Percentiles rank a stretch among this genome's conserved stretches.
These are phyloP conservation scores for Rhyacophila evoluta DNA, from an alignment of 2,888 invertebrate species.

Conservation along the genomic window DNA sequence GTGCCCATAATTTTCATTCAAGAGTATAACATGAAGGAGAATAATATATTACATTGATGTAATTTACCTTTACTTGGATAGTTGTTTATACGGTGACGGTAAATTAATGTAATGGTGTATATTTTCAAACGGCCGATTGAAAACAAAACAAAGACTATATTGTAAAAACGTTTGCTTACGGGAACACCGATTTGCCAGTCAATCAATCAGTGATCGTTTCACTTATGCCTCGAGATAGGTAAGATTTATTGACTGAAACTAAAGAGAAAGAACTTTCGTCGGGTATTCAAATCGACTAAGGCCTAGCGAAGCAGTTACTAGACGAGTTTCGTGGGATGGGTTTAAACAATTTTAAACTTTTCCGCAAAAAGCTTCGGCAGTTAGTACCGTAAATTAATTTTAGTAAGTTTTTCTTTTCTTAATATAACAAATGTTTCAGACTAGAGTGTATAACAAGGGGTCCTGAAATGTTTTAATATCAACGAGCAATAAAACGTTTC, in stretches of 20 bases:
- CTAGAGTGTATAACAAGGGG: background rate
- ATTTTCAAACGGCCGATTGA: too few species aligned
- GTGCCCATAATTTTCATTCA: too few species aligned
- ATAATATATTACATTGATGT: too few species aligned
- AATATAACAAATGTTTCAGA: background rate
- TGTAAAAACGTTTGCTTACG: background rate
- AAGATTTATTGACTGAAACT: slow-evolving; percentile 13
- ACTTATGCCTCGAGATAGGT: slow-evolving; percentile 12
- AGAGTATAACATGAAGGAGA: too few species aligned
- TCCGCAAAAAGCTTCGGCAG: background rate
- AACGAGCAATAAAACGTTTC: slow-evolving; percentile 22
- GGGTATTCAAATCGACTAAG: background rate
- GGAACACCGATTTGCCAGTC: background rate
- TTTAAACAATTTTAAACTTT: slow-evolving; percentile 6
- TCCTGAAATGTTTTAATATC: slow-evolving; percentile 11
- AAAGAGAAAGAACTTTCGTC: slow-evolving; percentile 2
- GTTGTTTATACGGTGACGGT: too few species aligned
- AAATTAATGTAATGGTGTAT: too few species aligned
- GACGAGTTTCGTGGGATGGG: background rate
- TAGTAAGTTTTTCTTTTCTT: slow-evolving; percentile 18
- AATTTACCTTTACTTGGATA: too few species aligned
- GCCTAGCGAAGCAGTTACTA: background rate
- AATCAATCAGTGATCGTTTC: background rate
- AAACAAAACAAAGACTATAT: too few species aligned
- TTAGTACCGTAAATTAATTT: slow-evolving; percentile 22